Evolutionary conservation across 2,888 invertebrate genomes (phyloP).

Genomic region (Chouioia cunea): DNA sequence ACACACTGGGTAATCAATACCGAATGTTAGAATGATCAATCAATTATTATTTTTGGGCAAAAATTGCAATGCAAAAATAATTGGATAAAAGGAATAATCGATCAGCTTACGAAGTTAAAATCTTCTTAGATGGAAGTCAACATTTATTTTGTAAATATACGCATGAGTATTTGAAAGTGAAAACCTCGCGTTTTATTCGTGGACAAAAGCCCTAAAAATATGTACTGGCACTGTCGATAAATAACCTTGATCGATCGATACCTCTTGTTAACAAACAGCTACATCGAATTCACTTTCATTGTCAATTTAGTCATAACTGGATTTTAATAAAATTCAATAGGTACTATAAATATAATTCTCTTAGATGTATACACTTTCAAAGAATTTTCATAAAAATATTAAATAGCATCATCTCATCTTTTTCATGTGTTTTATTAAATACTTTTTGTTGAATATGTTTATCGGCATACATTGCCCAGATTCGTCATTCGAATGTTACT

Average conservation of each 20-base stretch:
- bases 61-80: no score
- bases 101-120: constrained; percentile 25
- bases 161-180: constrained; percentile 7
- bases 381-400: constrained; percentile 36
- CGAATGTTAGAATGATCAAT: no score
- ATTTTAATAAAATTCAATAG: constrained; percentile 32
- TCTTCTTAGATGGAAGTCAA: constrained; percentile 40
- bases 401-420: constrained; percentile 22
- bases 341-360: constrained; percentile 10
- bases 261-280: constrained; percentile 19
- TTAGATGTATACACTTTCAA: neutral
- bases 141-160: constrained; percentile 16
- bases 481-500: constrained; percentile 7
- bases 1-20: no score
- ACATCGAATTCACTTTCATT: constrained; percentile 12
- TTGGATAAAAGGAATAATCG: no score
- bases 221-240: constrained; percentile 32
- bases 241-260: constrained; percentile 47
- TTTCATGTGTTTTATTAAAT: constrained; percentile 15
- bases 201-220: constrained; percentile 17
- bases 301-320: constrained; percentile 28
- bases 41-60: no score
- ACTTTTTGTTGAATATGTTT: constrained; percentile 12
- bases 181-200: constrained; percentile 12
- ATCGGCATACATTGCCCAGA: constrained; percentile 1